A percentile compares a stretch with the other conserved stretches of the same genome.
Evolutionary conservation across 2,888 invertebrate genomes (phyloP).

Genomic region (Oscheius sp.): DNA sequence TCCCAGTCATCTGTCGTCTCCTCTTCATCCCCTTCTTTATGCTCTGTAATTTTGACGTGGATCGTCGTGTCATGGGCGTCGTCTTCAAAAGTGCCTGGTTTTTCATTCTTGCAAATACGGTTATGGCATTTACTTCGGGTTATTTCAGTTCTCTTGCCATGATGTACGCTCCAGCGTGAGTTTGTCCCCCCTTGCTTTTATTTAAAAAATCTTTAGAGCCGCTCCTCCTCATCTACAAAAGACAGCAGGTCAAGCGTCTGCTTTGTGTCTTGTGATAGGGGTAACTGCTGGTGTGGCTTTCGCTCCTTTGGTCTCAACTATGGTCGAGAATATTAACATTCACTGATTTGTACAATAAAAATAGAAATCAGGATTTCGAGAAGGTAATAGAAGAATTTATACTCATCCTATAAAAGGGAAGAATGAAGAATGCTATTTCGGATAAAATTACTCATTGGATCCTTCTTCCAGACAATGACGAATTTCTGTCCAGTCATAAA

Average conservation of each 20-base stretch:
- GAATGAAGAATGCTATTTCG: too few relatives aligned
- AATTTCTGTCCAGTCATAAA: too few relatives aligned
- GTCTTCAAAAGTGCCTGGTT: slow-evolving; percentile 31
- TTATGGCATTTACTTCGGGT: slow-evolving; percentile 18
- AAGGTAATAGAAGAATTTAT: too few relatives aligned
- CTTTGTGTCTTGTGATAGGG: slow-evolving; percentile 35
- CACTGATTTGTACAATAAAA: neutral
- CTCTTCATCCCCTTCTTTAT: slow-evolving; percentile 33
- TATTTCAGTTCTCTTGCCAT: slow-evolving; percentile 15
- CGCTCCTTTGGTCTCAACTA: slow-evolving; percentile 41
- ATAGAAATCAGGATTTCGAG: too few relatives aligned
- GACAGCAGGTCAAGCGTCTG: slow-evolving; percentile 46
- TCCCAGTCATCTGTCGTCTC: slow-evolving; percentile 2
- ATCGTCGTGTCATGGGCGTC: slow-evolving; percentile 77
- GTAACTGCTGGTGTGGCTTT: slow-evolving; percentile 49
- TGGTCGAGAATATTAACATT: slow-evolving; percentile 31
- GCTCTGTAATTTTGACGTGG: slow-evolving; percentile 73
- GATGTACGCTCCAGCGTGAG: slow-evolving; percentile 81
- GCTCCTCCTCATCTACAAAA: slow-evolving; percentile 44
- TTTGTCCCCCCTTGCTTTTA: neutral
- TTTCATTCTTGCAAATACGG: slow-evolving; percentile 20
- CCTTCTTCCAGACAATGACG: too few relatives aligned
- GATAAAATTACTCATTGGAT: too few relatives aligned
- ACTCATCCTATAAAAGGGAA: too few relatives aligned
- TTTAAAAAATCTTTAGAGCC: neutral